Conservation (phyloP, 2,888 invertebrate genomes). For the Halocaridina rubra region DNA sequence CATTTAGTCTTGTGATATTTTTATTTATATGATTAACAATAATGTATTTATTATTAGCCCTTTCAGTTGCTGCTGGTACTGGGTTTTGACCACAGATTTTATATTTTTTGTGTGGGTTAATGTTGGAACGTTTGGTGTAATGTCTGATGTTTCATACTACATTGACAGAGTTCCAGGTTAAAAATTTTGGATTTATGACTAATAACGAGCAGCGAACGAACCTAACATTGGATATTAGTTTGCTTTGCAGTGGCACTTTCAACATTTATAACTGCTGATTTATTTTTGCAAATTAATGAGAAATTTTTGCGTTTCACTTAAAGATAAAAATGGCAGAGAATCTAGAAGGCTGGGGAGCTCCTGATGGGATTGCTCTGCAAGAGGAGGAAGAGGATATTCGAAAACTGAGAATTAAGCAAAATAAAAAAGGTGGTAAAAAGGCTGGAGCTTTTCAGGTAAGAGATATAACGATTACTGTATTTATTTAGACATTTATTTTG, state of each 20-base stretch:
- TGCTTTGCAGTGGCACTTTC: neutral
- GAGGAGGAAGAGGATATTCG: slow-evolving; percentile 66
- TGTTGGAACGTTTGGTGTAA: too few relatives aligned
- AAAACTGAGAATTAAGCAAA: slow-evolving; percentile 65
- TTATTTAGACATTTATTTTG: too few relatives aligned
- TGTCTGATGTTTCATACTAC: too few relatives aligned
- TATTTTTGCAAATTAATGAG: neutral
- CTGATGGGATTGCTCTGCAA: slow-evolving; percentile 60
- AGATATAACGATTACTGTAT: too few relatives aligned
- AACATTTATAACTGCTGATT: neutral
- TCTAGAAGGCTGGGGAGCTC: slow-evolving; percentile 36
- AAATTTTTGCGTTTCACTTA: neutral
- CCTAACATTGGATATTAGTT: neutral
- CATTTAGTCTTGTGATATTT: too few relatives aligned
- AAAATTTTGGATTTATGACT: neutral
- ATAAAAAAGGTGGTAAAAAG: slow-evolving; percentile 77
- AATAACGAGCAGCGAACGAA: neutral
- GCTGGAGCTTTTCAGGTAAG: slow-evolving; percentile 81
- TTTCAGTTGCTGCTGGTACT: too few relatives aligned
- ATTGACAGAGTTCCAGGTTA: too few relatives aligned
- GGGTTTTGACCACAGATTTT: too few relatives aligned
- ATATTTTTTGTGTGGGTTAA: too few relatives aligned
- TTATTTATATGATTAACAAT: too few relatives aligned
- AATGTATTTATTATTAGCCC: too few relatives aligned
- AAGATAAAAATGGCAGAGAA: slow-evolving; percentile 17